A percentile compares a stretch with the other conserved stretches of the same genome.
phyloP scores from a whole-genome alignment of 2,797 vertebrate species.

The Ambastaia sidthimunki region DNA sequence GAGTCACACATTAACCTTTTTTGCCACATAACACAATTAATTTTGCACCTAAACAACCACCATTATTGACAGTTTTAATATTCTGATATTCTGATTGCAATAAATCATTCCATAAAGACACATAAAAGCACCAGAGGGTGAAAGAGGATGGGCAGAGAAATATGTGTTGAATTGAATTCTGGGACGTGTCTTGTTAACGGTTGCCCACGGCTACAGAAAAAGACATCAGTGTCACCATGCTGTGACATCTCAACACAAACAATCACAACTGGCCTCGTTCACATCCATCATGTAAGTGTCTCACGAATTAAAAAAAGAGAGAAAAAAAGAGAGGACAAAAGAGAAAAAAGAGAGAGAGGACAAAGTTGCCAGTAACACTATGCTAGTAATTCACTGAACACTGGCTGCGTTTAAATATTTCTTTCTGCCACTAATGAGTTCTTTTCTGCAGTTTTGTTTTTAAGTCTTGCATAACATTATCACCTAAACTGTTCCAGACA shows the following conservation, averaged over 20 bases:
- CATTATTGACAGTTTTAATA: slow-evolving; percentile 31
- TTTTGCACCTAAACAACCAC: slow-evolving; percentile 4
- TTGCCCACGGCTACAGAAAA: slow-evolving; percentile 47
- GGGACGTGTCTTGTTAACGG: slow-evolving; percentile 45
- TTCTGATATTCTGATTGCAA: slow-evolving; percentile 28
- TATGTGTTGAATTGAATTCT: slow-evolving; percentile 45
- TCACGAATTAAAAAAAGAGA: slow-evolving; percentile 4
- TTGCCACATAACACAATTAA: neutral
- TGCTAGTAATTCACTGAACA: neutral
- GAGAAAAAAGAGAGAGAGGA: too few relatives aligned
- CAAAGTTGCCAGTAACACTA: neutral
- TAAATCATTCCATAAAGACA: slow-evolving; percentile 35
- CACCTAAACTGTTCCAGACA: neutral
- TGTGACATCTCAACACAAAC: slow-evolving; percentile 45
- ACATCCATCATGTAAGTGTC: slow-evolving; percentile 33
- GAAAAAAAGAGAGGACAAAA: neutral
- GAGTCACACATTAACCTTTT: neutral
- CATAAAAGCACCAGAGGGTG: slow-evolving; percentile 30
- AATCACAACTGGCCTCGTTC: slow-evolving; percentile 38
- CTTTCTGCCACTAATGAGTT: neutral
- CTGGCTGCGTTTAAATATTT: neutral
- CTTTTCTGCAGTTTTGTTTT: neutral
- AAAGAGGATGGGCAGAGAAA: slow-evolving; percentile 36
- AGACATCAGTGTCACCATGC: slow-evolving; percentile 48
- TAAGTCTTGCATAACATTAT: slow-evolving; percentile 11